These are phyloP conservation scores for Pogonocichla stellata DNA, from an alignment of 2,113 vertebrate genomes.

Conservation along the genomic window DNA sequence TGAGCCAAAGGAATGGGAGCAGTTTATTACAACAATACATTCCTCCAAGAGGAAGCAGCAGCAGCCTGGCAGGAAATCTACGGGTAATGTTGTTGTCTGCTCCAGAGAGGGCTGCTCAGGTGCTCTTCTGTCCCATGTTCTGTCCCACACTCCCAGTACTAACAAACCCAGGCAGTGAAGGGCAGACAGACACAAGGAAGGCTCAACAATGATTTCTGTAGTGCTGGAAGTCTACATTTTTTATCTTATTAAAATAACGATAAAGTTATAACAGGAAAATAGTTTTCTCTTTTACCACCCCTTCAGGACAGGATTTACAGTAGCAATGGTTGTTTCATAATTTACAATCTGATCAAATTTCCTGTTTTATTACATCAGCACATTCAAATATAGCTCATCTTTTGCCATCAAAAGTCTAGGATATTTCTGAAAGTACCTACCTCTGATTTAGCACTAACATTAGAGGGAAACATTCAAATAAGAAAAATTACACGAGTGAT, in stretches of 20 bases:
- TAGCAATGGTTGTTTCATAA: not conserved
- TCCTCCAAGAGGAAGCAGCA: slow-evolving; percentile 25
- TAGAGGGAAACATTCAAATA: not conserved
- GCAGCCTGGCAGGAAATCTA: slow-evolving; percentile 15
- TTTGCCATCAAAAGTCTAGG: not conserved
- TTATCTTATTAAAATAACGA: not conserved
- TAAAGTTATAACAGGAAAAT: not conserved
- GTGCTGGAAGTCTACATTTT: not conserved
- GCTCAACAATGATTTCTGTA: not conserved
- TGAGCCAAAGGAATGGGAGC: not conserved
- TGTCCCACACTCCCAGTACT: not conserved
- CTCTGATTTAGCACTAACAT: not conserved
- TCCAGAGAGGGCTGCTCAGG: not conserved
- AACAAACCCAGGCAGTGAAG: not conserved
- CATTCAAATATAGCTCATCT: not conserved
- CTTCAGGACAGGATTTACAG: not conserved
- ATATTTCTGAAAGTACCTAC: not conserved
- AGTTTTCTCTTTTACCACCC: not conserved
- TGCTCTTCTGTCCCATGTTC: not conserved
- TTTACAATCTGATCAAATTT: not conserved
- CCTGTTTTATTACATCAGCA: not conserved
- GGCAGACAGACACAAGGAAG: not conserved
- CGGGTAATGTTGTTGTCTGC: not conserved
- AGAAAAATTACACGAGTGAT: not conserved
- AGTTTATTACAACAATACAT: not conserved